Conservation (phyloP, 2,113 vertebrate genomes). For the Ceratotherium simum region DNA sequence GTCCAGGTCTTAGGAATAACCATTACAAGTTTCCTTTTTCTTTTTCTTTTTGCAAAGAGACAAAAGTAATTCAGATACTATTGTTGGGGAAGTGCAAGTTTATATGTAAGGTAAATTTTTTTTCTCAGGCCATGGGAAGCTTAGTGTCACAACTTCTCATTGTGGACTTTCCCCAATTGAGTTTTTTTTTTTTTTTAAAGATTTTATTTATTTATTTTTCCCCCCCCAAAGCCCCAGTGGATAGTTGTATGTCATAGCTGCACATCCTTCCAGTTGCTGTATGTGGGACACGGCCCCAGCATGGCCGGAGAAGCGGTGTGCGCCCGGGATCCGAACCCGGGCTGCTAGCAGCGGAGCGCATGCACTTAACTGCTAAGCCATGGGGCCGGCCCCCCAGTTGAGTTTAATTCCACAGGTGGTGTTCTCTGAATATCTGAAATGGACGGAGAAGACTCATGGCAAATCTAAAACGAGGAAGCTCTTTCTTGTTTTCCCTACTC, state of each 20-base stretch:
- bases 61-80: background rate
- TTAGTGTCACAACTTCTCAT: background rate
- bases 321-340: no score
- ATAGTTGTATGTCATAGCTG: no score
- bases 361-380: no score
- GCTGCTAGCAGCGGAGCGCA: no score
- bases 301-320: no score
- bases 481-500: background rate
- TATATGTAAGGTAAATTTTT: background rate
- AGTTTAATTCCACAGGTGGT: background rate
- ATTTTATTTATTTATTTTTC: no score
- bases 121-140: background rate
- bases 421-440: background rate
- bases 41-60: background rate
- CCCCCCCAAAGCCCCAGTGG: no score
- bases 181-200: background rate
- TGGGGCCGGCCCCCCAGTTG: no score
- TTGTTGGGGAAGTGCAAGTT: background rate
- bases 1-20: background rate
- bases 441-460: background rate
- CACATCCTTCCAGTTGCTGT: no score
- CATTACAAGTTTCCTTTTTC: background rate
- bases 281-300: no score
- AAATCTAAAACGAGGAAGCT: constrained; percentile 9
- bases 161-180: background rate